Conservation (phyloP, 2,113 vertebrate species). For the Cervus canadensis region DNA sequence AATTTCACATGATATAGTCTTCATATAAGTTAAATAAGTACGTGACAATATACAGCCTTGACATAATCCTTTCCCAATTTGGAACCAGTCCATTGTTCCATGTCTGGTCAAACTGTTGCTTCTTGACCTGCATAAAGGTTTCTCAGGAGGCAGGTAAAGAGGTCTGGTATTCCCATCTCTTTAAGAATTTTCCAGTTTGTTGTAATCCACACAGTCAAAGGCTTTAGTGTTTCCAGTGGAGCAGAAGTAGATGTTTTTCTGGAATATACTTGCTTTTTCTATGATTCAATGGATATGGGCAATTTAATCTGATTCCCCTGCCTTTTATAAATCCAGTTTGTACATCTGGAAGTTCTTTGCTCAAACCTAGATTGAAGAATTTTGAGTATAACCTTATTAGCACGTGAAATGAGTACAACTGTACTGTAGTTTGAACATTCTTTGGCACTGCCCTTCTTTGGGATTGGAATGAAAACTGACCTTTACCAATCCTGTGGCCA, state of each 20-base stretch:
- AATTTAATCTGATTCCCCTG: background rate
- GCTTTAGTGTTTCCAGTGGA: background rate
- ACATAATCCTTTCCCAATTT: background rate
- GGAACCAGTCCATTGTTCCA: background rate
- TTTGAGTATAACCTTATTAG: background rate
- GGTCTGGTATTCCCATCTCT: background rate
- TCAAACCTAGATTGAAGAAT: background rate
- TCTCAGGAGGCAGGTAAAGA: background rate
- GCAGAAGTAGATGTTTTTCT: background rate
- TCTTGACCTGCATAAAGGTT: background rate
- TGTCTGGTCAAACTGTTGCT: background rate
- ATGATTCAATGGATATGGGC: background rate
- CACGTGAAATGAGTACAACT: background rate
- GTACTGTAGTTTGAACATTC: background rate
- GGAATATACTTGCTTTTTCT: background rate
- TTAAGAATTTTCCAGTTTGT: background rate
- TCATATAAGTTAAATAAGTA: background rate
- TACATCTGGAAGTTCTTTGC: background rate
- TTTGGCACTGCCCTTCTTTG: background rate
- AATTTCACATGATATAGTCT: background rate
- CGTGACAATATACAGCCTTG: background rate
- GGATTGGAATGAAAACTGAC: background rate
- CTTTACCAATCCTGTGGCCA: background rate
- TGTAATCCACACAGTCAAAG: background rate
- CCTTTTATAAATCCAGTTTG: background rate